phyloP scores from a whole-genome alignment of 2,888 invertebrate species.

The Ferrisia virgata region DNA sequence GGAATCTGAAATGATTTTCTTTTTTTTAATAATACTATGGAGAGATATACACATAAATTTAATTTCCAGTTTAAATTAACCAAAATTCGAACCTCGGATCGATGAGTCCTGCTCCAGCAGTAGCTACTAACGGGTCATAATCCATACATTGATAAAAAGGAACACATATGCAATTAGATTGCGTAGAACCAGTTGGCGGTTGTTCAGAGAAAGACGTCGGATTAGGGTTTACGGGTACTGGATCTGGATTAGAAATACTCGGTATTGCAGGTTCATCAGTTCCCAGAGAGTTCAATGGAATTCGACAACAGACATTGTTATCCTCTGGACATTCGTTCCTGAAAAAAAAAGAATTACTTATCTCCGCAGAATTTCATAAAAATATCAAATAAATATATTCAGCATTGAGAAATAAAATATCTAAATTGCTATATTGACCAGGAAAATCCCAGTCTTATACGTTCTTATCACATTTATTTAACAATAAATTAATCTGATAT shows the following conservation, averaged over 20 bases:
- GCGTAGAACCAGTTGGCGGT: neutral
- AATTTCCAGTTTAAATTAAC: neutral
- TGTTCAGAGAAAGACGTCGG: neutral
- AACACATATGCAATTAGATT: neutral
- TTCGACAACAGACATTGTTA: neutral
- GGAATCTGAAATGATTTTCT: neutral
- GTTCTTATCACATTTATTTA: too few species aligned
- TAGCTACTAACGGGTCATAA: neutral
- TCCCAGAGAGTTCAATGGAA: neutral
- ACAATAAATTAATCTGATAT: too few species aligned
- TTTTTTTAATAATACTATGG: too few species aligned
- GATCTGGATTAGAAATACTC: neutral
- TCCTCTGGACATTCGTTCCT: neutral
- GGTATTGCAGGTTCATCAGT: neutral
- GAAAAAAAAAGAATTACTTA: neutral
- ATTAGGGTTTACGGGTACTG: neutral
- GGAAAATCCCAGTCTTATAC: too few species aligned
- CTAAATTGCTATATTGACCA: too few species aligned
- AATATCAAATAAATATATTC: neutral
- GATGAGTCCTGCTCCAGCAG: neutral
- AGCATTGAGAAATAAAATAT: too few species aligned
- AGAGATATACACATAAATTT: neutral
- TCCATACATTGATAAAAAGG: neutral
- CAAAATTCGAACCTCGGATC: neutral
- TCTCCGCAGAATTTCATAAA: neutral